Percentiles rank a stretch among this genome's conserved stretches.
Evolutionary conservation across 2,888 invertebrate species (phyloP).

Genomic region (Amphipyra tragopoginis): DNA sequence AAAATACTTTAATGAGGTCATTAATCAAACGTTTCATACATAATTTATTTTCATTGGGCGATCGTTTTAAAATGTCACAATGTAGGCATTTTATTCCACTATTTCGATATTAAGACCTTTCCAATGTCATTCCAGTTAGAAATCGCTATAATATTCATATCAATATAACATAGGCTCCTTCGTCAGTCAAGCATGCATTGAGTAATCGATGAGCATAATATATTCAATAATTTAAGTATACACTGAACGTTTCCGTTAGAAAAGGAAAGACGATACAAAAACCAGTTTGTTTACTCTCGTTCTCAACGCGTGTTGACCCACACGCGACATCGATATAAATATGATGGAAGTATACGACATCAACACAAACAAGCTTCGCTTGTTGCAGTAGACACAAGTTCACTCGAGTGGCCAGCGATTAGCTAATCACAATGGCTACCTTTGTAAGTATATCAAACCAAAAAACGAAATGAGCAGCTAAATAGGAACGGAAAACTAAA

Average conservation of each 20-base stretch:
- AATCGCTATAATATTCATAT: slow-evolving; percentile 61
- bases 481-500: slow-evolving; percentile 26
- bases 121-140: slow-evolving; percentile 36
- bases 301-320: slow-evolving; percentile 71
- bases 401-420: slow-evolving; percentile 84
- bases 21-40: neutral
- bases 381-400: slow-evolving; percentile 81
- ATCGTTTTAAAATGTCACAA: slow-evolving; percentile 40
- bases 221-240: slow-evolving; percentile 71
- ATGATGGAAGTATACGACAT: slow-evolving; percentile 75
- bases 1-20: no score
- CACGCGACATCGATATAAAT: slow-evolving; percentile 83
- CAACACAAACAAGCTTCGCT: slow-evolving; percentile 83
- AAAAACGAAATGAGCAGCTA: neutral
- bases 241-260: slow-evolving; percentile 77
- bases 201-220: slow-evolving; percentile 79
- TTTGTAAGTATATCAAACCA: slow-evolving; percentile 77
- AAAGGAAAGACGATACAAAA: slow-evolving; percentile 76
- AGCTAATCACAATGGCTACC: slow-evolving; percentile 87
- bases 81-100: slow-evolving; percentile 28
- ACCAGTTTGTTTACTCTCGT: slow-evolving; percentile 79
- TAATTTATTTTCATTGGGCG: slow-evolving; percentile 10
- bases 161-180: slow-evolving; percentile 62
- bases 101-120: slow-evolving; percentile 53
- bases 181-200: slow-evolving; percentile 67